A percentile compares a stretch with the other conserved stretches of the same genome.
phyloP scores from a whole-genome alignment of 2,888 invertebrate genomes.

The Mantis religiosa region DNA sequence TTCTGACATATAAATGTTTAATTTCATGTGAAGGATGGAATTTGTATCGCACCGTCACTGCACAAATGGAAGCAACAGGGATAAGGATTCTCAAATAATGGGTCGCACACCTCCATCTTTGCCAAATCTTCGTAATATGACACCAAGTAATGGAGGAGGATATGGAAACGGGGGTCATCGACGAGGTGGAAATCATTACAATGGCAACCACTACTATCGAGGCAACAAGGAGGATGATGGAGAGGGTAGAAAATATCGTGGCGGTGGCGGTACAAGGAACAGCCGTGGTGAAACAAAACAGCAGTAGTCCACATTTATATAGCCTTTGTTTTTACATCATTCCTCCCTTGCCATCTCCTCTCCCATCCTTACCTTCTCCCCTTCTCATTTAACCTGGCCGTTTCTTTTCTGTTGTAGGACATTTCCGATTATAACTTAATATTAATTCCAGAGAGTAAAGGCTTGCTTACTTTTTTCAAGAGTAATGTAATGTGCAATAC shows the following conservation, averaged over 20 bases:
- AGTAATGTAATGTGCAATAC: slow-evolving; percentile 12
- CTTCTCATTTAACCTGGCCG: not conserved
- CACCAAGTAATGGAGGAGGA: slow-evolving; percentile 26
- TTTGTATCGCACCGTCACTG: slow-evolving; percentile 30
- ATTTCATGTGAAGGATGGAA: slow-evolving; percentile 25
- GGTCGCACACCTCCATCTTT: slow-evolving; percentile 35
- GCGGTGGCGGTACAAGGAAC: slow-evolving; percentile 25
- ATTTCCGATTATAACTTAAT: not conserved
- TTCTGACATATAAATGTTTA: not conserved
- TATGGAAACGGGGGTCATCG: slow-evolving; percentile 24
- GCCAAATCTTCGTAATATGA: slow-evolving; percentile 30
- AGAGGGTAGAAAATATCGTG: slow-evolving; percentile 32
- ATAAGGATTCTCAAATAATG: slow-evolving; percentile 30
- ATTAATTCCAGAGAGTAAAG: not conserved
- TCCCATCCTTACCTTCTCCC: not conserved
- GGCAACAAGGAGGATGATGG: slow-evolving; percentile 33
- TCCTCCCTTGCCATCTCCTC: not conserved
- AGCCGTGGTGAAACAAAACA: slow-evolving; percentile 15
- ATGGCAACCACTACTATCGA: slow-evolving; percentile 36
- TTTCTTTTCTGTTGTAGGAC: not conserved
- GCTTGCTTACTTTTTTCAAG: slow-evolving; percentile 4
- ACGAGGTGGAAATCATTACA: slow-evolving; percentile 27
- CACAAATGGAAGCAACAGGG: slow-evolving; percentile 21
- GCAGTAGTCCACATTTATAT: not conserved
- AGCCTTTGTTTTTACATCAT: not conserved